phyloP scores from a whole-genome alignment of 2,797 vertebrate genomes.

The Phrynocephalus guinanensis region DNA sequence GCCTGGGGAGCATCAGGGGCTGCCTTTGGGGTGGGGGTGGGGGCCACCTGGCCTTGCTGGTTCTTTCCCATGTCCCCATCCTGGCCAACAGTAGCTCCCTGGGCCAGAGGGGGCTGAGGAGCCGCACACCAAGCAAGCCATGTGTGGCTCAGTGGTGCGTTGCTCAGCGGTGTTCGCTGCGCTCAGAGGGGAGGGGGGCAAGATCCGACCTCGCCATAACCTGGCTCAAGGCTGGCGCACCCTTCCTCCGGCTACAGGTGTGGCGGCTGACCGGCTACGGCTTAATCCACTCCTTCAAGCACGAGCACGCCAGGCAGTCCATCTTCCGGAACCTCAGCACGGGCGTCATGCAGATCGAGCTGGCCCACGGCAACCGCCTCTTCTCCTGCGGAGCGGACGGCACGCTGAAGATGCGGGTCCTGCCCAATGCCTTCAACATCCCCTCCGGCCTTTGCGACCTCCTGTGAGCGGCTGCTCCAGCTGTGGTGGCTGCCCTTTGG shows the following conservation, averaged over 20 bases:
- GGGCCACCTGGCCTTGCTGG: no score
- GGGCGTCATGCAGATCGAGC: constrained; percentile 96
- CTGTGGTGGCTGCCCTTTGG: constrained; percentile 25
- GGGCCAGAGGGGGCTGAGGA: neutral
- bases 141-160: no score
- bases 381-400: constrained; percentile 98
- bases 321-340: constrained; percentile 97
- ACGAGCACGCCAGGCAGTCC: constrained; percentile 96
- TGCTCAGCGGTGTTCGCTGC: no score
- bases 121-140: no score
- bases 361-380: constrained; percentile 88
- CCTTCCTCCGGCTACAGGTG: constrained; percentile 81
- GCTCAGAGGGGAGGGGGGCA: neutral
- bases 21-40: no score
- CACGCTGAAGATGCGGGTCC: constrained; percentile 95
- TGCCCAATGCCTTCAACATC: constrained; percentile 92
- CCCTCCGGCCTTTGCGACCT: constrained; percentile 89
- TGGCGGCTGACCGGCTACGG: constrained; percentile 93
- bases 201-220: neutral
- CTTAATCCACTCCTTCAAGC: constrained; percentile 95
- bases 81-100: neutral
- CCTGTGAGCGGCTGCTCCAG: constrained; percentile 77
- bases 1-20: no score
- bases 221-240: neutral
- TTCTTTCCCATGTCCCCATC: no score